Conservation (phyloP, 1,140 invertebrate genomes). For the Drosophila arizonae region DNA sequence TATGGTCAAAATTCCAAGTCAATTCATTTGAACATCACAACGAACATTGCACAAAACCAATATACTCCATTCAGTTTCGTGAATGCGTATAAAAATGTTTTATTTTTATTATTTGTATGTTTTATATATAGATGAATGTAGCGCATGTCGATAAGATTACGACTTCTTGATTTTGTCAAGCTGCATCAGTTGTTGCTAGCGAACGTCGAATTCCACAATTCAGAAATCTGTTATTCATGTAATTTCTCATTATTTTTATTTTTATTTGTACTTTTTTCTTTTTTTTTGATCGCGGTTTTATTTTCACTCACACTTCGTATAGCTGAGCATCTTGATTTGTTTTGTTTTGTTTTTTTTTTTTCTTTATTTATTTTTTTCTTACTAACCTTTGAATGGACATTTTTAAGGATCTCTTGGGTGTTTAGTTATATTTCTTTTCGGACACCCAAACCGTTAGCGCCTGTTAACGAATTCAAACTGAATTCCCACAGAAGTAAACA, state of each 20-base stretch:
- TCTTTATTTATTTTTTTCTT: neutral
- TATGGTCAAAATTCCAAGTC: too few relatives aligned
- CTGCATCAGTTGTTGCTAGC: conserved; percentile 11
- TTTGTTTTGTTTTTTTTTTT: neutral
- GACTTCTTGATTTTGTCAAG: neutral
- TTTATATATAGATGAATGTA: neutral
- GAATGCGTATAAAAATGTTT: too few relatives aligned
- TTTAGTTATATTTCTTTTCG: neutral
- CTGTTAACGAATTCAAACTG: conserved; percentile 76
- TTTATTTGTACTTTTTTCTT: neutral
- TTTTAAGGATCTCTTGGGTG: conserved; percentile 16
- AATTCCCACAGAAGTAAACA: conserved; percentile 69
- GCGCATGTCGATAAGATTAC: conserved; percentile 11
- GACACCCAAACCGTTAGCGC: conserved; percentile 71
- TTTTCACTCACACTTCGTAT: neutral
- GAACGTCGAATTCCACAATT: neutral
- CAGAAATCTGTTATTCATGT: conserved; percentile 2
- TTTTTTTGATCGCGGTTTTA: neutral
- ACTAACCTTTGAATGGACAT: neutral
- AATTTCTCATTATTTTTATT: neutral
- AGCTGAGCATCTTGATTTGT: neutral
- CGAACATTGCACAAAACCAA: too few relatives aligned
- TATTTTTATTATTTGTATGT: too few relatives aligned
- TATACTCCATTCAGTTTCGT: too few relatives aligned
- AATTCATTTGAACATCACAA: too few relatives aligned